Conservation (phyloP, 2,888 invertebrate species). For the Leptothorax acervorum region DNA sequence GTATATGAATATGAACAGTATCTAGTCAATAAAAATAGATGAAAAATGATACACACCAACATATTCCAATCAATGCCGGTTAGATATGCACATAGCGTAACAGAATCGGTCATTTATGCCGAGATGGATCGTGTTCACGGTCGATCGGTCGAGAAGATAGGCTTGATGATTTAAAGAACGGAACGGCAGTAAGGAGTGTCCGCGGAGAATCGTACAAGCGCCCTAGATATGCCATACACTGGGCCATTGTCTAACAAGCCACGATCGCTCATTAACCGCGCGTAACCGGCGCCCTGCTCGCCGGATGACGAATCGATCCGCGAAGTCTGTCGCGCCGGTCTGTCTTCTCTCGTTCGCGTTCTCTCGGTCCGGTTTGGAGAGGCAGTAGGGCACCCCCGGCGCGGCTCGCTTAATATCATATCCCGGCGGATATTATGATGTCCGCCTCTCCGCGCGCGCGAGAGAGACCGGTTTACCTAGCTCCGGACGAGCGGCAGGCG, state of each 20-base stretch:
- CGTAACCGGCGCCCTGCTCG: slow-evolving; percentile 57
- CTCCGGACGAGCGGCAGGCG: slow-evolving; percentile 49
- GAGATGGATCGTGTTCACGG: slow-evolving; percentile 34
- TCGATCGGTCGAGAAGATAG: slow-evolving; percentile 33
- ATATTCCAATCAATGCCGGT: not conserved
- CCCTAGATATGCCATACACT: slow-evolving; percentile 29
- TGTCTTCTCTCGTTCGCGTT: slow-evolving; percentile 48
- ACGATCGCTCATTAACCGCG: slow-evolving; percentile 69
- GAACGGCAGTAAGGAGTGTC: slow-evolving; percentile 60
- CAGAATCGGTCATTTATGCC: not conserved
- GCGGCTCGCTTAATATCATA: slow-evolving; percentile 71
- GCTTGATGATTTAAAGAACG: slow-evolving; percentile 67
- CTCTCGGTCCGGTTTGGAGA: slow-evolving; percentile 49
- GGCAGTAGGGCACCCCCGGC: slow-evolving; percentile 26
- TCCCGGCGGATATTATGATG: slow-evolving; percentile 77
- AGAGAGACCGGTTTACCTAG: slow-evolving; percentile 57
- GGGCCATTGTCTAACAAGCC: slow-evolving; percentile 61
- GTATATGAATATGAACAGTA: not conserved
- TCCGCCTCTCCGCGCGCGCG: slow-evolving; percentile 62
- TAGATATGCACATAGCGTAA: not conserved
- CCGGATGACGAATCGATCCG: slow-evolving; percentile 65
- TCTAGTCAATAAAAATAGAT: slow-evolving; percentile 18
- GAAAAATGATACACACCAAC: not conserved
- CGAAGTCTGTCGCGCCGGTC: slow-evolving; percentile 48
- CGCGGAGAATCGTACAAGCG: slow-evolving; percentile 23